Evolutionary conservation across 1,140 invertebrate genomes (phyloP), one percentile per base, ranked within the genome.

Genomic region (Drosophila miranda): DNA sequence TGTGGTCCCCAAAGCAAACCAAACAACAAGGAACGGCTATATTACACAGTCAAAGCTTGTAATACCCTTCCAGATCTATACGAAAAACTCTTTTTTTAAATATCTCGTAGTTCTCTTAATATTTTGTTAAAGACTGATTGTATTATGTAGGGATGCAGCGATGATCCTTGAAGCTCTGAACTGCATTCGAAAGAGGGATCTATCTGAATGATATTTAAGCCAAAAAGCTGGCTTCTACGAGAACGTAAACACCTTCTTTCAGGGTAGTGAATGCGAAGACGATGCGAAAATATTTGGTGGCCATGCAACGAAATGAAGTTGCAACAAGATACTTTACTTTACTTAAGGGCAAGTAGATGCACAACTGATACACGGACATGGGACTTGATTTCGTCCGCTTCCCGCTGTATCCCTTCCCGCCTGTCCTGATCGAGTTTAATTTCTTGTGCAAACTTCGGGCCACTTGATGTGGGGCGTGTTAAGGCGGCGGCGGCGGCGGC

Each of bases 321-420:
- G 82, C 82, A 86, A 86, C 82, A 87, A 86, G 78, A 87, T 86
- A 86, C 82, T 86, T 86, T 86, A 86, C 82, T 86, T 86, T 86
- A 86, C 82, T 86, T 87, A 87, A 86, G 82, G 82, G 82, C 82
- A 82, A 82, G 75, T 75, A 87, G 82, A 86, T 86, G 82, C 83
- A 78, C 82, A 86, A 86, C 82, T 72, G 82, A 86, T 87, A 87
- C 78, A 82, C 63, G 73, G 64, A 77, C 80, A 63, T 73, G 76
- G 62, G 70, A 76, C 80, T 86, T 77, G 73, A 80, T 86, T 84
- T 81, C 55, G 49, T 42, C 78, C 56, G 52, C 14, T 30, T 9
- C n/a, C 30, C 50, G 13, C 28, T 38, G 14, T 11, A 34, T 34
- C 16, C 16, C 11, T 16, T 66, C 41, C 30, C 11, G 11, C 34